These are phyloP conservation scores for Acanthurus leucopareius DNA, from an alignment of 2,797 vertebrate species.

Conservation along the genomic window DNA sequence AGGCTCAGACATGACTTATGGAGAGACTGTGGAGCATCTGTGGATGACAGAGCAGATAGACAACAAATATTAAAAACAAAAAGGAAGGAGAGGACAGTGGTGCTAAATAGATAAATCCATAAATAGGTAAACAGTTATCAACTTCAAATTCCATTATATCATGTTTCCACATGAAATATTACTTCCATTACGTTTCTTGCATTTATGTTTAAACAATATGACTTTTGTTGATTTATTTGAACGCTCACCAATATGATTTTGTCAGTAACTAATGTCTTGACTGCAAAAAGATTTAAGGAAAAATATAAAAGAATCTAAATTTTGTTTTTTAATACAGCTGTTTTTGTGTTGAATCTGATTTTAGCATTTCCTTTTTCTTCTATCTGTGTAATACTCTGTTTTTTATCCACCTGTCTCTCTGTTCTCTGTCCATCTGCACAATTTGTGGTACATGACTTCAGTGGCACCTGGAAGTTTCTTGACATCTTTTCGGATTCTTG, in stretches of 20 bases:
- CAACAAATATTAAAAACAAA: not conserved
- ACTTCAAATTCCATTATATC: not conserved
- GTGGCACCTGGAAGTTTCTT: not conserved
- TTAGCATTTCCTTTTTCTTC: not conserved
- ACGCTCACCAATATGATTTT: not conserved
- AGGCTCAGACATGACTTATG: conserved; percentile 15
- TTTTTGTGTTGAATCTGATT: not conserved
- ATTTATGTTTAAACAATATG: not conserved
- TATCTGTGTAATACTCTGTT: not conserved
- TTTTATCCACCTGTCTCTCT: no score
- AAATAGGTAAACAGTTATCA: not conserved
- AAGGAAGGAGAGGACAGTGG: not conserved
- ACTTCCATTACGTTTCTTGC: not conserved
- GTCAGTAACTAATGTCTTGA: not conserved
- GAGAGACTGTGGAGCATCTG: conserved; percentile 5
- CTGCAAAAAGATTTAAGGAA: no score
- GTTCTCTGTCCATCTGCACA: no score
- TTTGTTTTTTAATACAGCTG: no score
- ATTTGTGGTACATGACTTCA: not conserved
- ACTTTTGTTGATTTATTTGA: not conserved
- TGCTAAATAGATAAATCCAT: not conserved
- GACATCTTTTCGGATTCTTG: not conserved
- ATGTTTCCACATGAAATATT: not conserved
- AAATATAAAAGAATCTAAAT: no score
- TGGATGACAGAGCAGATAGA: conserved; percentile 3